Conservation (phyloP, 2,797 vertebrate species). For the Neosilurus hyrtlii region DNA sequence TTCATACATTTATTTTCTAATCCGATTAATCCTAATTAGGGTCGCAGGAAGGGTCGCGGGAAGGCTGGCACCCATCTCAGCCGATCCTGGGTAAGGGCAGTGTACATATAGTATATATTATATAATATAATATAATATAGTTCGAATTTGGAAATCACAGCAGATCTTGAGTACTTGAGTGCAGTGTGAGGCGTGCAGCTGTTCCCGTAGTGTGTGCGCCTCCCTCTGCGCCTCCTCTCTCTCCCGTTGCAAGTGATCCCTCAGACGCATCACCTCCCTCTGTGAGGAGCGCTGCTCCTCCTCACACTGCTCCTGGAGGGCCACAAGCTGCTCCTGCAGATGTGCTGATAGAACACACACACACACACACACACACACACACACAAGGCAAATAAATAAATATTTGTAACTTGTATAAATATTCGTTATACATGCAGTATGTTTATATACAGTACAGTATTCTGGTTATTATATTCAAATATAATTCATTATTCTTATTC, state of each 20-base stretch:
- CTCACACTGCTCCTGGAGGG: slow-evolving; percentile 67
- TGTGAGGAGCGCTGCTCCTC: slow-evolving; percentile 66
- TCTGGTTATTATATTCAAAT: no score
- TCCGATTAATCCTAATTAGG: no score
- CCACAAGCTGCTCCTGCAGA: slow-evolving; percentile 64
- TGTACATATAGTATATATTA: no score
- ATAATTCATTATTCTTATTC: no score
- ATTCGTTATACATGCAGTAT: background rate
- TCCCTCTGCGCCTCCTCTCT: slow-evolving; percentile 66
- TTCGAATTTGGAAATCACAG: background rate
- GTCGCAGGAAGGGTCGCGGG: no score
- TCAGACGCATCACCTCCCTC: slow-evolving; percentile 65
- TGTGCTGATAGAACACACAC: slow-evolving; percentile 57
- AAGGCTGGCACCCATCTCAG: no score
- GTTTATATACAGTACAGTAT: background rate
- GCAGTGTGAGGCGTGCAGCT: slow-evolving; percentile 64
- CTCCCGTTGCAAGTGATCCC: slow-evolving; percentile 62
- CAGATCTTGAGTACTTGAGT: slow-evolving; percentile 62
- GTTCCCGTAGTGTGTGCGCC: slow-evolving; percentile 61
- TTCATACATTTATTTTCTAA: no score
- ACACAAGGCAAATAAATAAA: background rate
- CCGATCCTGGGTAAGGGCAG: no score
- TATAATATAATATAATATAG: no score
- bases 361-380: background rate
- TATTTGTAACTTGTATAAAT: background rate